Evolutionary conservation across 2,888 invertebrate genomes (phyloP).

Genomic region (Cistogaster globosa): DNA sequence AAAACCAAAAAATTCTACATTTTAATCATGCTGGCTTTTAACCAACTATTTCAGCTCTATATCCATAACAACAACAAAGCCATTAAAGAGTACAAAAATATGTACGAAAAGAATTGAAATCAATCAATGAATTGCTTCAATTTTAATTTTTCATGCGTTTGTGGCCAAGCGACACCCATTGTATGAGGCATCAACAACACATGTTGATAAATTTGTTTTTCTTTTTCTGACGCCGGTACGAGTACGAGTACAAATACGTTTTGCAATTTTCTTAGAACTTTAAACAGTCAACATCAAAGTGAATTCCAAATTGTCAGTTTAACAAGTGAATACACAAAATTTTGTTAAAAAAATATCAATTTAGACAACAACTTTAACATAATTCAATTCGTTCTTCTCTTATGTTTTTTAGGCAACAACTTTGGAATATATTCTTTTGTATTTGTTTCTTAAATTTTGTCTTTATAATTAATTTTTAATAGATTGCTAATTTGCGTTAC

Average conservation of each 20-base stretch:
- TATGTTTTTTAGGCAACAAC: conserved; percentile 18
- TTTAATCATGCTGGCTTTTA: conserved; percentile 69
- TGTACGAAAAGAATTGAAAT: conserved; percentile 10
- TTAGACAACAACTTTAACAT: not conserved
- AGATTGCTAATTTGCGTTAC: not conserved
- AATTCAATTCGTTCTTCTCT: conserved; percentile 19
- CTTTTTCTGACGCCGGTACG: conserved; percentile 30
- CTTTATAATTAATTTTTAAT: not conserved
- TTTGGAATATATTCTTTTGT: not conserved
- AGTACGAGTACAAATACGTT: conserved; percentile 4
- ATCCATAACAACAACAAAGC: conserved; percentile 26
- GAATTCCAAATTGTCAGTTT: conserved; percentile 65
- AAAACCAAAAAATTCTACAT: conserved; percentile 70
- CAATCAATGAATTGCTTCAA: conserved; percentile 59
- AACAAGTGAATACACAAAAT: conserved; percentile 36
- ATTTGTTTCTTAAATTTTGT: not conserved
- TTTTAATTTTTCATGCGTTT: conserved; percentile 48
- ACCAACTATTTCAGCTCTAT: conserved; percentile 59
- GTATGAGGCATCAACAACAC: conserved; percentile 41
- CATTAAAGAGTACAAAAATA: conserved; percentile 8
- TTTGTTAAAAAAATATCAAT: conserved; percentile 53
- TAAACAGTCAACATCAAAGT: conserved; percentile 60
- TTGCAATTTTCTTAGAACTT: conserved; percentile 40
- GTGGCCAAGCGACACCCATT: conserved; percentile 11
- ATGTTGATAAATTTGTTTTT: conserved; percentile 69